These are phyloP conservation scores for Anas platyrhynchos DNA, from an alignment of 2,113 vertebrate species.

Conservation along the genomic window DNA sequence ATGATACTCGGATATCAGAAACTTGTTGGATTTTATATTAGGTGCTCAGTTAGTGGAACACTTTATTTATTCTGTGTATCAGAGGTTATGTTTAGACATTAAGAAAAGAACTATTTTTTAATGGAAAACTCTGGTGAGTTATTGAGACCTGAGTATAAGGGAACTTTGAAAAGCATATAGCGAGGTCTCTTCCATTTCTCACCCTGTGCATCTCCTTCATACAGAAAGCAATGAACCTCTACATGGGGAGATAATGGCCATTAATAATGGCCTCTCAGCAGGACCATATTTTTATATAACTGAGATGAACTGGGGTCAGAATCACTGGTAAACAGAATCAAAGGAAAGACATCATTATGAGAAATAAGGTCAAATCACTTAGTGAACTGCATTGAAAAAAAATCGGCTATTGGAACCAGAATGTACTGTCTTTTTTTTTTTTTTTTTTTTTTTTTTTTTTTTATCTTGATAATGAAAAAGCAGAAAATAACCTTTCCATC, in stretches of 20 bases:
- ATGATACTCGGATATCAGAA: background rate
- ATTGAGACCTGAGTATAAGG: background rate
- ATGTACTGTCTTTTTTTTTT: background rate
- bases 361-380: background rate
- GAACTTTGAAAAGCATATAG: background rate
- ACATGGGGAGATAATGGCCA: background rate
- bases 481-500: background rate
- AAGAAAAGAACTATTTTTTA: background rate
- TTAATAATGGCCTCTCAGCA: background rate
- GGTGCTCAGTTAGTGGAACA: background rate
- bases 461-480: background rate
- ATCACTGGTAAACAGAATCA: background rate
- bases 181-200: background rate
- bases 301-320: background rate
- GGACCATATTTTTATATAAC: conserved; percentile 1
- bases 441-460: background rate
- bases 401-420: background rate
- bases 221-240: background rate
- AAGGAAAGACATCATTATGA: background rate
- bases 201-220: background rate
- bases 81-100: background rate
- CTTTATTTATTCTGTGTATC: background rate
- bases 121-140: background rate
- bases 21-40: background rate
- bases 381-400: background rate